phyloP scores from a whole-genome alignment of 92 coral and sea anemone species.

The Diadumene lineata region DNA sequence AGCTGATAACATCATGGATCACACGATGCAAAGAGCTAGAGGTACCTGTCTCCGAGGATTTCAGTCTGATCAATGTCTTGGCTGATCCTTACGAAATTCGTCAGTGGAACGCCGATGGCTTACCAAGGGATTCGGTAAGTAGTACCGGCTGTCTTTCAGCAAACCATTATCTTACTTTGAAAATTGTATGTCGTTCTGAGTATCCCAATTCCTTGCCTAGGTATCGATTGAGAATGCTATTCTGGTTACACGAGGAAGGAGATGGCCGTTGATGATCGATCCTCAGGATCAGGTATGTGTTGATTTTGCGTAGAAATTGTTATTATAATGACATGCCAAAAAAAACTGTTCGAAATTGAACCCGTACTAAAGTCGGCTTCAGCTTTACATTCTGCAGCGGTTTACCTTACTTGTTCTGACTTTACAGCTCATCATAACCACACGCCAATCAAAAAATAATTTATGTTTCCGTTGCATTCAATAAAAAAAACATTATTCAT shows the following conservation, averaged over 20 bases:
- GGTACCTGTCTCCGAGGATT: slow-evolving; percentile 96
- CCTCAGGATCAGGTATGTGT: slow-evolving; percentile 96
- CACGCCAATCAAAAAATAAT: too few species aligned
- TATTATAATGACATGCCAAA: too few species aligned
- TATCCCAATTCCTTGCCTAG: slow-evolving; percentile 52
- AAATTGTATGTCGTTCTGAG: too few species aligned
- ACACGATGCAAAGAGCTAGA: slow-evolving; percentile 83
- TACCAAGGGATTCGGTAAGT: slow-evolving; percentile 93
- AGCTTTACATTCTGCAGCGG: too few species aligned
- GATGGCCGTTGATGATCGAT: slow-evolving; percentile 99
- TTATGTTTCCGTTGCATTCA: too few species aligned
- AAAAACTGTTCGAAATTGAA: too few species aligned
- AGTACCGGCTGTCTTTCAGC: too few species aligned
- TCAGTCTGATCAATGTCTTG: slow-evolving; percentile 87
- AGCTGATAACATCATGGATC: slow-evolving; percentile 91
- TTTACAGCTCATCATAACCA: too few species aligned
- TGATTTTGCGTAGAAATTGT: neutral
- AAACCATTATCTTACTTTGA: too few species aligned
- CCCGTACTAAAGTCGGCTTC: too few species aligned
- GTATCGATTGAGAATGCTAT: slow-evolving; percentile 98
- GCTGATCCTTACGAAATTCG: slow-evolving; percentile 98
- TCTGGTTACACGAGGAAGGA: slow-evolving; percentile 87
- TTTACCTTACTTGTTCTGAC: too few species aligned
- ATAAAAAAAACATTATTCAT: too few species aligned
- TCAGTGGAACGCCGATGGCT: slow-evolving; percentile 98